Base-by-base conservation (phyloP, 2,113 vertebrate genomes). In the Alectura lathami region DNA sequence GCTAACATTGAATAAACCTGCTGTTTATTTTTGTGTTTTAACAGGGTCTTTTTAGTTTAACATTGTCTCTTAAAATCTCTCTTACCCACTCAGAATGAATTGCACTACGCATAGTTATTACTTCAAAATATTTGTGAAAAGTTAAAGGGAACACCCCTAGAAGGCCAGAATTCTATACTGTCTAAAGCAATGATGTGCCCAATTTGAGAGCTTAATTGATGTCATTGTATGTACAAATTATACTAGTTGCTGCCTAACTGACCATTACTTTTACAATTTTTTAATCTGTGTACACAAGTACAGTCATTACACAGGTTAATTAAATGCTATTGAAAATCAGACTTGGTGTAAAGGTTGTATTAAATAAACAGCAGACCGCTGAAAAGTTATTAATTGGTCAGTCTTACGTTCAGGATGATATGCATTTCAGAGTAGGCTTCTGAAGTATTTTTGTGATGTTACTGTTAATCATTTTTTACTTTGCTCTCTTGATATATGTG, bases 171-270 rank as follows among this genome's bases (percentile, higher is more conserved):
- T 68, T 80, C 64, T 50, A 17, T 40, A 80, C 42, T 29, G 76
- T 32, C 40, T 54, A 81, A 32, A 86, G 85, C 60, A 86, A 56
- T 42, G 68, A 88, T 60, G 79, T 86, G 72, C 51, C 85, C 88
- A 83, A 91, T 96, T 81, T 88, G 64, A 93, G 78, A 88, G 34
- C 69, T 56, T 95, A 95, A 95, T 93, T 90, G 94, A 89, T 81
- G 85, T 75, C 36, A 75, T 18, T 81, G 32, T 89, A 86, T 83
- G 51, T 91, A 95, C 76, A 93, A 64, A 91, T 90, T 53, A 66
- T 76, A 47, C 23, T n/a, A n/a, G 75, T 83, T 93, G 43, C 64
- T 96, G 93, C 88, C 89, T 95, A 97, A 96, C 79, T 93, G 94
- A 94, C 89, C 93, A 72, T 94, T 83, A 54, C 93, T 96, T 94